These are phyloP conservation scores for Physeter macrocephalus DNA, from an alignment of 2,113 vertebrate genomes.

Conservation along the genomic window DNA sequence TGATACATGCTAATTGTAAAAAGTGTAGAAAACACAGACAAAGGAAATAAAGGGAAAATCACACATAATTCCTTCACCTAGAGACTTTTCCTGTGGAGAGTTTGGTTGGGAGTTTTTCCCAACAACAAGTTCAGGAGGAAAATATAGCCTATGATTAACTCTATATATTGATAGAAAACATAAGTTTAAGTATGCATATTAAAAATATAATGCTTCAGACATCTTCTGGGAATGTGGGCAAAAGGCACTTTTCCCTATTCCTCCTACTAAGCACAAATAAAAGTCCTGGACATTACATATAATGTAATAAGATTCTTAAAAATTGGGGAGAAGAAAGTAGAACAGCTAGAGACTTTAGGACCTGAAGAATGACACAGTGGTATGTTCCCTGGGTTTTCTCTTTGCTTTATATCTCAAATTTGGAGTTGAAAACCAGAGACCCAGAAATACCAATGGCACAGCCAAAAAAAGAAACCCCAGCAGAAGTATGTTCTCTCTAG, in stretches of 20 bases:
- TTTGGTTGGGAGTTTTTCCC: not conserved
- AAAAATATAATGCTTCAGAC: not conserved
- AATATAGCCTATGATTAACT: not conserved
- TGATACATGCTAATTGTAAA: not conserved
- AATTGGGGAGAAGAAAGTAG: not conserved
- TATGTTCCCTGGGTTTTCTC: not conserved
- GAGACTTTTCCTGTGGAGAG: not conserved
- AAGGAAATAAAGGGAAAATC: not conserved
- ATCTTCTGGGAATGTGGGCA: not conserved
- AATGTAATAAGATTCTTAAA: not conserved
- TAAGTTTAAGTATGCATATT: not conserved
- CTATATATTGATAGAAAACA: not conserved
- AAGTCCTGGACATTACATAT: not conserved
- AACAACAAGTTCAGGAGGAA: not conserved
- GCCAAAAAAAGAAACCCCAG: not conserved
- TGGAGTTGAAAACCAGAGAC: not conserved
- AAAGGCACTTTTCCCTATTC: not conserved
- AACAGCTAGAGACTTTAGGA: not conserved
- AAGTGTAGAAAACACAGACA: not conserved
- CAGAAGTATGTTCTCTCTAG: not conserved
- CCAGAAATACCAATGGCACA: not conserved
- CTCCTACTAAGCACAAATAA: not conserved
- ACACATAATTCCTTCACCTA: not conserved
- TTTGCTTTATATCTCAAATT: not conserved
- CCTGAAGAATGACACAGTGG: not conserved